These are phyloP conservation scores for Psophia crepitans DNA, from an alignment of 2,113 vertebrate species.

Conservation along the genomic window DNA sequence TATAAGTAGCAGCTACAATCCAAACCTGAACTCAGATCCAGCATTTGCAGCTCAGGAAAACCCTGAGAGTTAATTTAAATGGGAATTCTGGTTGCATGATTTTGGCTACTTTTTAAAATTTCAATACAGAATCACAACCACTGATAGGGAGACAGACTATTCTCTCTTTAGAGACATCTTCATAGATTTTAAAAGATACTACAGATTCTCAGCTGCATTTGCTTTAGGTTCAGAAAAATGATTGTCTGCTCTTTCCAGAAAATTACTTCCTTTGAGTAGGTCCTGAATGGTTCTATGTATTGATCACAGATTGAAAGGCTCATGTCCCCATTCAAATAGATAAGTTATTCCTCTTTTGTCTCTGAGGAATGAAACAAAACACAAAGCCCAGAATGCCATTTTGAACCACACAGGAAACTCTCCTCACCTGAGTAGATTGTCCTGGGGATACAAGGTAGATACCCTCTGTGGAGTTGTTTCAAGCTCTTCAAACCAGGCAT, in stretches of 20 bases:
- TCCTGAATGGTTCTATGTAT: neutral
- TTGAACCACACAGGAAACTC: neutral
- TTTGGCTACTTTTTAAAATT: neutral
- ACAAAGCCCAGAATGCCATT: neutral
- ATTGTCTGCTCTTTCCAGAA: neutral
- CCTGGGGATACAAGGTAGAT: neutral
- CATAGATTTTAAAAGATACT: neutral
- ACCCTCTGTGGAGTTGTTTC: constrained; percentile 5
- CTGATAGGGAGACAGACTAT: neutral
- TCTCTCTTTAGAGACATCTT: neutral
- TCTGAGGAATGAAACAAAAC: neutral
- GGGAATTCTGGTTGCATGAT: neutral
- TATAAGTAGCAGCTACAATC: neutral
- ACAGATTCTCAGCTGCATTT: neutral
- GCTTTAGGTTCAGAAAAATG: neutral
- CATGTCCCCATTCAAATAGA: neutral
- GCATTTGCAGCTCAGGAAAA: neutral
- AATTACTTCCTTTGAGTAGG: neutral
- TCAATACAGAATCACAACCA: neutral
- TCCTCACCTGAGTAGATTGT: neutral
- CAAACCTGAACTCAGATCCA: neutral
- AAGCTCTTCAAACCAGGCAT: constrained; percentile 50
- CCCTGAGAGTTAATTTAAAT: neutral
- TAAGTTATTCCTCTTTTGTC: neutral
- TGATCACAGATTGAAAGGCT: neutral